Percentiles rank a stretch among this genome's conserved stretches.
These are phyloP conservation scores for Phalloptychus januarius DNA, from an alignment of 2,797 vertebrate species.

Conservation along the genomic window DNA sequence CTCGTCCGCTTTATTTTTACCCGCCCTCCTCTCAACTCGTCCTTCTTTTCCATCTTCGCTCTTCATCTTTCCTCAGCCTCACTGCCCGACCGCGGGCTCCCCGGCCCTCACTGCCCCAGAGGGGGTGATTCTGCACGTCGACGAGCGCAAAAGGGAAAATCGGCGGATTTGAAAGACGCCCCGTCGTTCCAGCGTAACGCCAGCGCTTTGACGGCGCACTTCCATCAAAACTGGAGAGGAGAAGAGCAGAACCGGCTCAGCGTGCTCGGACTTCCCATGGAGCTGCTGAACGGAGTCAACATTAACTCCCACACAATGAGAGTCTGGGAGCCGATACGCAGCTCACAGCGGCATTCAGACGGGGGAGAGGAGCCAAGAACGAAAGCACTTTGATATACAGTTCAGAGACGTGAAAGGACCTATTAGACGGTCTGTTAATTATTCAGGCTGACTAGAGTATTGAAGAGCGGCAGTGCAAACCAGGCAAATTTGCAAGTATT, in stretches of 20 bases:
- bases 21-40: not conserved
- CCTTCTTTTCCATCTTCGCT: not conserved
- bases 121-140: conserved; percentile 41
- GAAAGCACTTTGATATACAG: not conserved
- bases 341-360: conserved; percentile 16
- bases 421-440: not conserved
- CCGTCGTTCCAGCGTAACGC: conserved; percentile 62
- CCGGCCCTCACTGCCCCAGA: conserved; percentile 43
- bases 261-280: conserved; percentile 45
- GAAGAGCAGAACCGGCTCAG: conserved; percentile 35
- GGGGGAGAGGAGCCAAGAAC: conserved; percentile 18
- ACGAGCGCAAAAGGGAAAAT: conserved; percentile 49
- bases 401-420: not conserved
- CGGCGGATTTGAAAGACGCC: conserved; percentile 62
- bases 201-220: conserved; percentile 62
- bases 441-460: not conserved
- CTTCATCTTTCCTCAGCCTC: conserved; percentile 26
- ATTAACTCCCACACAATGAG: conserved; percentile 52
- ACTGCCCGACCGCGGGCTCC: conserved; percentile 28
- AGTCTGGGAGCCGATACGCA: conserved; percentile 28
- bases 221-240: conserved; percentile 53
- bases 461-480: not conserved
- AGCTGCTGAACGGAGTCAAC: conserved; percentile 45
- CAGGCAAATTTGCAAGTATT: not conserved
- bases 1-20: conserved; percentile 28